These are phyloP conservation scores for Acanthisitta chloris DNA, from an alignment of 2,113 vertebrate species.

Conservation along the genomic window DNA sequence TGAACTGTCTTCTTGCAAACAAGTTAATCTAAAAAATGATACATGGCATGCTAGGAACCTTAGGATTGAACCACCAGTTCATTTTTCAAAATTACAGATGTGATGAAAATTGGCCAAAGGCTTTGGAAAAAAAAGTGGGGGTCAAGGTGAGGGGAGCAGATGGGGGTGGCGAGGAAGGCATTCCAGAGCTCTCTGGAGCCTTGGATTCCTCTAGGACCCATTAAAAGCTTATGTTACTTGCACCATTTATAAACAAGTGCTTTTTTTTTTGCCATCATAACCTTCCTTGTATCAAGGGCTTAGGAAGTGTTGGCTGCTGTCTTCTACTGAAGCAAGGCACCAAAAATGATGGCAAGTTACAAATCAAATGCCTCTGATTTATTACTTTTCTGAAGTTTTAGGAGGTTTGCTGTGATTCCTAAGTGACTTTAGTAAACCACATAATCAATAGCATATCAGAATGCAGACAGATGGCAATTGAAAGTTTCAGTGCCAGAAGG, in stretches of 20 bases:
- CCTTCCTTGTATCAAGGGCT: not conserved
- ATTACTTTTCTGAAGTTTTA: not conserved
- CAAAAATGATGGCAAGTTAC: constrained; percentile 4
- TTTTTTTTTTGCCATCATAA: not conserved
- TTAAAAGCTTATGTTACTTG: constrained; percentile 57
- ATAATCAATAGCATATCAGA: not conserved
- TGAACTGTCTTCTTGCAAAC: not conserved
- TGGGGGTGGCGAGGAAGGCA: not conserved
- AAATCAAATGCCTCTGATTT: constrained; percentile 38
- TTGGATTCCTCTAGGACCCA: constrained; percentile 48
- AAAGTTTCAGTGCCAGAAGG: not conserved
- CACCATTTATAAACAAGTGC: constrained; percentile 17
- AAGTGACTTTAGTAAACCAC: not conserved
- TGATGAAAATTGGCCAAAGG: constrained; percentile 53
- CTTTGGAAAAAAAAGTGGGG: constrained; percentile 5
- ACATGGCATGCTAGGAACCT: not conserved
- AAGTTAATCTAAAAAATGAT: constrained; percentile 30
- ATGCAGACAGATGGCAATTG: not conserved
- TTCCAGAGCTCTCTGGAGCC: constrained; percentile 57
- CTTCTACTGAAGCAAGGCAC: constrained; percentile 9
- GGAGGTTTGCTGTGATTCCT: constrained; percentile 17
- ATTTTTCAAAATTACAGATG: constrained; percentile 59
- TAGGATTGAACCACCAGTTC: not conserved
- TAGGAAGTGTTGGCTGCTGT: constrained; percentile 10
- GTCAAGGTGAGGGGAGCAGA: constrained; percentile 30